These are phyloP conservation scores for Catocala fraxini DNA, from an alignment of 2,888 invertebrate species.

Conservation along the genomic window DNA sequence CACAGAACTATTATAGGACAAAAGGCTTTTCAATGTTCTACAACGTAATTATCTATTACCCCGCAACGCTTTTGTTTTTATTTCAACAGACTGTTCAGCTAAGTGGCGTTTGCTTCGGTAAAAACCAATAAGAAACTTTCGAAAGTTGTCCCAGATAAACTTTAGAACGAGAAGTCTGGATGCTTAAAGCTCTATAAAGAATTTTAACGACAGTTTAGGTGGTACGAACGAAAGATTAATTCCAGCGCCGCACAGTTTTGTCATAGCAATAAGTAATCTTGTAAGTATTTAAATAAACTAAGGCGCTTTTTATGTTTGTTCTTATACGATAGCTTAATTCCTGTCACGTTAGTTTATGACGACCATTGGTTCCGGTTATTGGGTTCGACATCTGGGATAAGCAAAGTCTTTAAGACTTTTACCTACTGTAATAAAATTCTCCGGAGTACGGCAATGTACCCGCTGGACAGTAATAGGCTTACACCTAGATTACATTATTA, in stretches of 20 bases:
- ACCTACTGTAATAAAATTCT: no score
- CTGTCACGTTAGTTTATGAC: no score
- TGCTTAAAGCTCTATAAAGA: neutral
- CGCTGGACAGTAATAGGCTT: no score
- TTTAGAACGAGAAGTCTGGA: neutral
- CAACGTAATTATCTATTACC: neutral
- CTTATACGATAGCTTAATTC: neutral
- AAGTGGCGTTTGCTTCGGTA: conserved; percentile 9
- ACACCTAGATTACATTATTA: no score
- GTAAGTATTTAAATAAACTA: neutral
- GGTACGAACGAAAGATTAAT: neutral
- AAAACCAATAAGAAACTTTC: conserved; percentile 10
- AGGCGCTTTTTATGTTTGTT: conserved; percentile 2
- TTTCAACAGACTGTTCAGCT: neutral
- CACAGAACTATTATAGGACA: neutral
- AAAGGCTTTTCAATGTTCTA: neutral
- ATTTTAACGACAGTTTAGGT: neutral
- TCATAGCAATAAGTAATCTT: conserved; percentile 13
- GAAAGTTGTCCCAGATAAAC: conserved; percentile 5
- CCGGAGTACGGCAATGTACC: no score
- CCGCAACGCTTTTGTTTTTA: neutral
- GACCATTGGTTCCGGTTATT: no score
- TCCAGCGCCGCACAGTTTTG: conserved; percentile 11
- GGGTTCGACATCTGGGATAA: no score
- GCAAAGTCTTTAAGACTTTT: no score